Conservation (phyloP, 2,888 invertebrate genomes). For the Molorchus minor region DNA sequence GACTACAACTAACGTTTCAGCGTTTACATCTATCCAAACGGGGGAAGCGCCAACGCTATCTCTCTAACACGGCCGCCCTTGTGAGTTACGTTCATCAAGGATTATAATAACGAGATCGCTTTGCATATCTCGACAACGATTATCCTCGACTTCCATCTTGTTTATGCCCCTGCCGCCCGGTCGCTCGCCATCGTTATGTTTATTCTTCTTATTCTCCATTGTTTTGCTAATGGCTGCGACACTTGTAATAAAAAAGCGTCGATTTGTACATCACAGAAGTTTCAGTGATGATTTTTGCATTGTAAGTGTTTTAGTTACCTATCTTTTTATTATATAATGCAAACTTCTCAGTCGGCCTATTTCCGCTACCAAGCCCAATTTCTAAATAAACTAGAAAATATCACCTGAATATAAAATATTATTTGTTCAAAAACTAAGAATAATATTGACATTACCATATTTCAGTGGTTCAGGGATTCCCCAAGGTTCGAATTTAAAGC, state of each 20-base stretch:
- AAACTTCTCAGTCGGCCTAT: no score
- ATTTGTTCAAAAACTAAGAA: no score
- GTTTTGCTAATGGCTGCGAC: neutral
- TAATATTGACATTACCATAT: no score
- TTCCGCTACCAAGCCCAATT: no score
- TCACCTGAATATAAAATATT: no score
- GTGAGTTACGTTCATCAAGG: constrained; percentile 62
- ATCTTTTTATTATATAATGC: no score
- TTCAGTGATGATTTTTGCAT: no score
- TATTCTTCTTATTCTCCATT: neutral
- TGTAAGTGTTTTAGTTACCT: no score
- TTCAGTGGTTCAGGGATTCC: no score
- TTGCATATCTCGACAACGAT: constrained; percentile 62
- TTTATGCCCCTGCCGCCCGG: constrained; percentile 51
- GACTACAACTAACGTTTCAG: constrained; percentile 22
- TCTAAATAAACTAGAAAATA: no score
- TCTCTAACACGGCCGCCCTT: constrained; percentile 38
- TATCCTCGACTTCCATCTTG: constrained; percentile 59
- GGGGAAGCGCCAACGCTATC: constrained; percentile 45
- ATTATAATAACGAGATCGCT: constrained; percentile 63
- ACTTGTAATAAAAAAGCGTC: neutral
- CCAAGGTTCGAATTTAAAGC: no score
- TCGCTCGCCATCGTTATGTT: constrained; percentile 7
- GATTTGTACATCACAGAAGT: no score
- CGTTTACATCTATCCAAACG: constrained; percentile 35